phyloP scores from a whole-genome alignment of 2,113 vertebrate genomes.

The Nycticryphes semicollaris region DNA sequence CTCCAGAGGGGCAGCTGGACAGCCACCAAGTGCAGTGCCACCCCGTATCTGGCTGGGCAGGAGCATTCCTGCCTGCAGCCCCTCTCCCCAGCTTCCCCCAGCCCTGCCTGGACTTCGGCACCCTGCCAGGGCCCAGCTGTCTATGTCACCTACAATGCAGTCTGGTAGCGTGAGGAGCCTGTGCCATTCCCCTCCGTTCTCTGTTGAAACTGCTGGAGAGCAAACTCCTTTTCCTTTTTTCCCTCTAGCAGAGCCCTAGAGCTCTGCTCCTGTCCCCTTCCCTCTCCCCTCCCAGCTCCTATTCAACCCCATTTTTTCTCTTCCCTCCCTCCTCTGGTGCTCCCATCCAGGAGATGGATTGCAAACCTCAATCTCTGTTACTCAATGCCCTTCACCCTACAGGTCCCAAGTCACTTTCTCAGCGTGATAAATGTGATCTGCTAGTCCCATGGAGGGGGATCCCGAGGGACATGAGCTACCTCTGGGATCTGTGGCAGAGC shows the following conservation, averaged over 20 bases:
- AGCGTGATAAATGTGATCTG: background rate
- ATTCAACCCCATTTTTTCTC: background rate
- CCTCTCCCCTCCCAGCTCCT: background rate
- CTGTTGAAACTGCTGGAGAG: background rate
- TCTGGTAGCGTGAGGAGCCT: fast-evolving
- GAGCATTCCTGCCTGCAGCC: fast-evolving
- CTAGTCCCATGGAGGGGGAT: background rate
- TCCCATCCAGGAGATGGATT: background rate
- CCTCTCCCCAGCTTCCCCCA: background rate
- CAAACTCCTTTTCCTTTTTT: background rate
- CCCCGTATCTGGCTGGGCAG: background rate
- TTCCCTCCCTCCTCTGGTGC: background rate
- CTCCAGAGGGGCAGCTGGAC: fast-evolving
- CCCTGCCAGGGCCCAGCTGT: background rate
- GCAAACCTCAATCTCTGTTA: background rate
- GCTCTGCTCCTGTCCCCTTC: background rate
- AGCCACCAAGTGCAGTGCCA: background rate
- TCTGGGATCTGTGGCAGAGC: background rate
- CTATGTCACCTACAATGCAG: background rate
- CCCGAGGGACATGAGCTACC: background rate
- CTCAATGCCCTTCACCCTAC: background rate
- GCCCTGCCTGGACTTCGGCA: background rate
- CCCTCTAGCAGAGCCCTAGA: background rate
- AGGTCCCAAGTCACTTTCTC: background rate
- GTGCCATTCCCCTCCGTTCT: background rate